Evolutionary conservation across 1,140 invertebrate species (phyloP).

Genomic region (Trichomalopsis sarcophagae): DNA sequence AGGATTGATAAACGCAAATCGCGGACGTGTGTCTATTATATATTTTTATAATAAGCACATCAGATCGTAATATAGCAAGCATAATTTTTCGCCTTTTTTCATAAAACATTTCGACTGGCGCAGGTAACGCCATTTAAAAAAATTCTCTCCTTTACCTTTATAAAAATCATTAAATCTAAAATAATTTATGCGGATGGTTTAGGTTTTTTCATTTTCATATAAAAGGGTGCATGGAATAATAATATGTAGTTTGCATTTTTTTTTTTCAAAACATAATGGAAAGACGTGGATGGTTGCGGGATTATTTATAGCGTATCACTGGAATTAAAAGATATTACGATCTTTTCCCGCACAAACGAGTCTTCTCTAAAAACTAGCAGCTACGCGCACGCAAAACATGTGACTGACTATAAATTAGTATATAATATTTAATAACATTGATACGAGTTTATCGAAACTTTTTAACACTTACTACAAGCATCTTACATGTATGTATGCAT

Average conservation of each 20-base stretch:
- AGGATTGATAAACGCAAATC: conserved; percentile 32
- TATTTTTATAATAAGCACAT: conserved; percentile 20
- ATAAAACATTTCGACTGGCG: conserved; percentile 21
- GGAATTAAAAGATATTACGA: conserved; percentile 39
- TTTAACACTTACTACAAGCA: conserved; percentile 17
- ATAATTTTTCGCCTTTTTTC: conserved; percentile 38
- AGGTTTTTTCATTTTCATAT: neutral
- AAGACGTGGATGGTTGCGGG: conserved; percentile 36
- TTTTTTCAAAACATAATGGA: conserved; percentile 23
- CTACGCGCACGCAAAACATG: conserved; percentile 44
- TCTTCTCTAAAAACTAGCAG: conserved; percentile 35
- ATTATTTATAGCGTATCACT: conserved; percentile 17
- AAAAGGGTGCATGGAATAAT: conserved; percentile 5
- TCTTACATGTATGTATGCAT: neutral
- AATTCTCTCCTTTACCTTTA: neutral
- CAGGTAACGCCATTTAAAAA: neutral
- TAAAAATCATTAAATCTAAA: conserved; percentile 41
- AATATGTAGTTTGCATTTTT: conserved; percentile 21
- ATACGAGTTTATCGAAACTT: conserved; percentile 25
- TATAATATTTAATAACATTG: conserved; percentile 12
- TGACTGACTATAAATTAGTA: conserved; percentile 42
- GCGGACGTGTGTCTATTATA: neutral
- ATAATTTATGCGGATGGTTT: conserved; percentile 11
- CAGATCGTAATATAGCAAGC: conserved; percentile 47
- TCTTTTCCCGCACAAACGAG: conserved; percentile 10